Evolutionary conservation across 1,140 invertebrate genomes (phyloP).

Genomic region (Zaprionus gabonicus): DNA sequence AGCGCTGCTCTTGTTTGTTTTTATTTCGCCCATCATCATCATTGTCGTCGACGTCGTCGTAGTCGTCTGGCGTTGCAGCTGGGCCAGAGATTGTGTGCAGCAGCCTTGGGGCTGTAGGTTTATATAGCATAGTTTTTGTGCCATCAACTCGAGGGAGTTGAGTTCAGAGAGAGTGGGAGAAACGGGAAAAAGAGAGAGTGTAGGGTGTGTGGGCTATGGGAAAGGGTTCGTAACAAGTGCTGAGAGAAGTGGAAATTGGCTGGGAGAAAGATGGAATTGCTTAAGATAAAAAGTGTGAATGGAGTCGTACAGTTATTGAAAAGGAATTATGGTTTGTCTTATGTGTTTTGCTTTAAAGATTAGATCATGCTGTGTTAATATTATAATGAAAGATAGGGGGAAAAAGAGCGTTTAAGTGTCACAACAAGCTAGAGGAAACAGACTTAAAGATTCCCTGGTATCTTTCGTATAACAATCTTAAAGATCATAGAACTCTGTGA

Average conservation of each 20-base stretch:
- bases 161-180: not conserved
- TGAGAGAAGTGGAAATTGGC: not conserved
- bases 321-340: no score
- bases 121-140: slow-evolving; percentile 33
- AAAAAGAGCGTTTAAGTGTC: no score
- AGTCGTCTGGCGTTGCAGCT: slow-evolving; percentile 9
- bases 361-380: no score
- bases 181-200: not conserved
- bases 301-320: no score
- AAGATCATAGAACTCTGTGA: no score
- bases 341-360: no score
- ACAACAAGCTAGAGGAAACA: no score
- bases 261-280: no score
- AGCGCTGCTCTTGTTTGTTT: slow-evolving; percentile 14
- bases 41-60: slow-evolving; percentile 32
- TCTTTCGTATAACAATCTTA: no score
- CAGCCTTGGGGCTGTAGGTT: slow-evolving; percentile 31
- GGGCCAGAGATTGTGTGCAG: slow-evolving; percentile 10
- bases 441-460: no score
- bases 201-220: not conserved
- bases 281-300: no score
- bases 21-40: slow-evolving; percentile 37
- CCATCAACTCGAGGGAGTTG: not conserved
- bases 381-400: no score
- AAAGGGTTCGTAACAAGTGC: not conserved